Evolutionary conservation across 2,888 invertebrate genomes (phyloP).

Genomic region (Kuschelorhynchus macadamiae): DNA sequence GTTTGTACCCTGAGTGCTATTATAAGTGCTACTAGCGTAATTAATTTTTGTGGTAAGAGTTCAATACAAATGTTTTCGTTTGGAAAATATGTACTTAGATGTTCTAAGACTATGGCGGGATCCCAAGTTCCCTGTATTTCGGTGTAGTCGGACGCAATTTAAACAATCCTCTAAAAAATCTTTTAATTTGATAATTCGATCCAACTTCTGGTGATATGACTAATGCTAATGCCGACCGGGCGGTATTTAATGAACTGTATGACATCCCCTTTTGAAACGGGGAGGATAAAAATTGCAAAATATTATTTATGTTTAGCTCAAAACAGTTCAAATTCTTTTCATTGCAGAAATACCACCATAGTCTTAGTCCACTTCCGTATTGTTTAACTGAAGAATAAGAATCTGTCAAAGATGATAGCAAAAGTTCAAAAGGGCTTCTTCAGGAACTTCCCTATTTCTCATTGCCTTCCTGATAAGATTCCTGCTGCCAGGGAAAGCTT

Average conservation of each 20-base stretch:
- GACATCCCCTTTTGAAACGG: background rate
- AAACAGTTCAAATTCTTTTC: background rate
- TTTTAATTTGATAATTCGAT: background rate
- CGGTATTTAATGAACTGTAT: no score
- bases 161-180: background rate
- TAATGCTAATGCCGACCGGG: background rate
- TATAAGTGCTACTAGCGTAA: no score
- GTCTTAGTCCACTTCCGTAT: no score
- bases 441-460: no score
- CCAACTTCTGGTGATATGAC: no score
- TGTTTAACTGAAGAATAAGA: constrained; percentile 7
- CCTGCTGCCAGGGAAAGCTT: constrained; percentile 5
- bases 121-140: no score
- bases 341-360: constrained; percentile 54
- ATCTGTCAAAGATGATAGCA: constrained; percentile 28
- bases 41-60: no score
- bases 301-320: background rate
- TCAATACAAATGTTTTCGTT: background rate
- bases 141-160: background rate
- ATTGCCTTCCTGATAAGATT: no score
- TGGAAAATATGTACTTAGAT: no score
- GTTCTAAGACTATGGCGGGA: no score
- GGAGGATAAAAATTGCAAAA: constrained; percentile 8
- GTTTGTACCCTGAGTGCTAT: no score
- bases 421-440: no score